A percentile compares a stretch with the other conserved stretches of the same genome.
Conservation (phyloP, 2,888 invertebrate genomes). For the Cosmia trapezina region DNA sequence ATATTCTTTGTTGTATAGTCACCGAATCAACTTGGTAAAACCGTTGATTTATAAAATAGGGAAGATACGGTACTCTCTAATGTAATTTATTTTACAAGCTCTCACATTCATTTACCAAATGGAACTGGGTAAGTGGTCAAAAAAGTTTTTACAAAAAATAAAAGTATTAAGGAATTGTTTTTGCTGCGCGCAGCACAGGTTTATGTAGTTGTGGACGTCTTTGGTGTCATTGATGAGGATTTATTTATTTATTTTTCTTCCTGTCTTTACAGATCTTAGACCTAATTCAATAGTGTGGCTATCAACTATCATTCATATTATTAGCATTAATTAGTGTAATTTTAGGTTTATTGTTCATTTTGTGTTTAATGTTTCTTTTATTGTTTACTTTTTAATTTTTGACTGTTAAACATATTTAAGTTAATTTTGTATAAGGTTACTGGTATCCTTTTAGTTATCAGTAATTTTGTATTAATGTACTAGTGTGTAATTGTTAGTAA, state of each 20-base stretch:
- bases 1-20: not conserved
- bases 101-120: constrained; percentile 97
- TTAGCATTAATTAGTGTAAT: no score
- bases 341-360: no score
- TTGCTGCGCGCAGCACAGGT: not conserved
- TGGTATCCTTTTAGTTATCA: no score
- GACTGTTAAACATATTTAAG: no score
- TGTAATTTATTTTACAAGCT: constrained; percentile 92
- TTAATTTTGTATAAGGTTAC: no score
- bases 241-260: no score
- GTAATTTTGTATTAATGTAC: no score
- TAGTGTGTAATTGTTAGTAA: no score
- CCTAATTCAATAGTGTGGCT: not conserved
- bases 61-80: no score
- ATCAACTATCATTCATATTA: not conserved
- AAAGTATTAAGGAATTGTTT: not conserved
- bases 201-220: not conserved
- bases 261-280: not conserved
- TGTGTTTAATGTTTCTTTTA: no score
- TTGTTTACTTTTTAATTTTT: no score
- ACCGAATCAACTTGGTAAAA: not conserved
- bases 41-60: no score
- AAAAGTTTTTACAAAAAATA: not conserved
- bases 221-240: not conserved
- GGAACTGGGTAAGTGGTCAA: constrained; percentile 93